Evolutionary conservation across 2,888 invertebrate species (phyloP).

Genomic region (Cephus pygmeus): DNA sequence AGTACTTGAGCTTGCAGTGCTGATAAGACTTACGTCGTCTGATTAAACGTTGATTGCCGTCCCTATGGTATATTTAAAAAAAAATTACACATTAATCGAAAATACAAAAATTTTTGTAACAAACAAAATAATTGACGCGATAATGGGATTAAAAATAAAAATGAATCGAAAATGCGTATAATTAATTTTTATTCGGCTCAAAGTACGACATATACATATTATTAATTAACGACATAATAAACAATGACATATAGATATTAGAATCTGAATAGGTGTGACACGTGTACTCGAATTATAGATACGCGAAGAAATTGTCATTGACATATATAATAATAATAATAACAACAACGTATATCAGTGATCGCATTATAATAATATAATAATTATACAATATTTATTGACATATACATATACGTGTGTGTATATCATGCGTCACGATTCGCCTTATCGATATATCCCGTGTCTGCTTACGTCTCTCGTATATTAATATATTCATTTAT

Average conservation of each 20-base stretch:
- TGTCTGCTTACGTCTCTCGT: slow-evolving; percentile 10
- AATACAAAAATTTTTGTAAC: neutral
- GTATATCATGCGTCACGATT: slow-evolving; percentile 15
- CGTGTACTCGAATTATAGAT: neutral
- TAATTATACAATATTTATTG: slow-evolving; percentile 41
- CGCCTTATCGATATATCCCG: slow-evolving; percentile 5
- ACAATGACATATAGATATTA: slow-evolving; percentile 54
- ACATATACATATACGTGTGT: slow-evolving; percentile 36
- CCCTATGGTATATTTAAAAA: too few relatives aligned
- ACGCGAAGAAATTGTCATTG: slow-evolving; percentile 33
- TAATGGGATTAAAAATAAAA: neutral
- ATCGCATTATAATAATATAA: slow-evolving; percentile 23
- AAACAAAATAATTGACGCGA: neutral
- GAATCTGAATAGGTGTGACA: slow-evolving; percentile 35
- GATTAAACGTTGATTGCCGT: neutral
- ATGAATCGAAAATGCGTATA: neutral
- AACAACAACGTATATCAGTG: slow-evolving; percentile 1
- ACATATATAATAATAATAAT: slow-evolving; percentile 4
- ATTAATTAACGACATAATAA: slow-evolving; percentile 53
- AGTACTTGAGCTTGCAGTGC: neutral
- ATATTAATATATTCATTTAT: neutral
- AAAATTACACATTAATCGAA: neutral
- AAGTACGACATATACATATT: slow-evolving; percentile 55
- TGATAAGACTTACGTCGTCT: neutral
- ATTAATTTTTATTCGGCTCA: slow-evolving; percentile 48